Base-by-base conservation (phyloP, 2,888 invertebrate genomes). In the Hermaeophaga mercurialis region DNA sequence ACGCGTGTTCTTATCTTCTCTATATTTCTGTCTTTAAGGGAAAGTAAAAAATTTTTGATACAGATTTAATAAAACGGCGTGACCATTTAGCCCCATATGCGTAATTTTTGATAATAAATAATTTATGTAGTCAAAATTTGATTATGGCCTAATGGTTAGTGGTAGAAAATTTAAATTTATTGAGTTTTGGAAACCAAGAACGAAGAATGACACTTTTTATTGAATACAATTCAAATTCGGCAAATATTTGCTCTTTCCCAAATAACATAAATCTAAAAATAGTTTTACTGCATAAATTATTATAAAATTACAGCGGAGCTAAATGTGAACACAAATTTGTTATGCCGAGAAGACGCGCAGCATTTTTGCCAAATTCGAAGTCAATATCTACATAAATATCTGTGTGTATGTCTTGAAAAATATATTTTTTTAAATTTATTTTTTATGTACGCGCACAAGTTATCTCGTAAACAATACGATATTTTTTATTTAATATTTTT, bases 321-420 rank as follows among this genome's bases (percentile, higher is more conserved):
- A 50, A 50, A 50, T 52, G 39, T 7, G 19, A 26, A 19, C 15
- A 22, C 17, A 18, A 38, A 14, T 46, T 33, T 28, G 45, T 41
- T 24, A 15, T 18, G 11, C 48, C 34, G 44, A 58, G 54, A 47
- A 56, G 56, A 52, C 75, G 71, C 74, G 72, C 72, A 73, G 72
- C 71, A 76, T 77, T 74, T 84, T 75, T 84, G 84, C 84, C 84
- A 85, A 85, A 84, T 83, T 75, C 79, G 81, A 84, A 84, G 84
- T 84, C 84, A 84, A 84, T 84, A 84, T 84, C 75, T 78, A 77
- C 74, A 75, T 67, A 69, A 31, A 69, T 64, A 66, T 64, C 64
- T 67, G 68, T 72, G 71, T 76, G 81, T 82, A 81, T 82, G 81
- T 82, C 81, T 70, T 66, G 62, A 81, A 81, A 82, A 75, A 72